phyloP scores from a whole-genome alignment of 2,113 vertebrate genomes.

The Saguinus midas region DNA sequence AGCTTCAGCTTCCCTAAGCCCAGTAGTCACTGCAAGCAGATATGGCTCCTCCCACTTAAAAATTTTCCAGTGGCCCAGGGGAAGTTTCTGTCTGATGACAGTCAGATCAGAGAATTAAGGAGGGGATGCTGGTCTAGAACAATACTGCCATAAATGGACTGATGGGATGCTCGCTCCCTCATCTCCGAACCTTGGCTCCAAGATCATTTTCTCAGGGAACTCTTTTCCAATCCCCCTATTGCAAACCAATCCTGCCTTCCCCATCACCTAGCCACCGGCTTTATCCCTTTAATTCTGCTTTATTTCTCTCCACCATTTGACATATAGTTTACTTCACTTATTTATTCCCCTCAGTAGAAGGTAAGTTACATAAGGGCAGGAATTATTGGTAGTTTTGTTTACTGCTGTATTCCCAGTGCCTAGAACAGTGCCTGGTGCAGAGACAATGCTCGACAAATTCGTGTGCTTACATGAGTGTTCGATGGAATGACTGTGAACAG shows the following conservation, averaged over 20 bases:
- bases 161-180: neutral
- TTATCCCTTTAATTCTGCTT: neutral
- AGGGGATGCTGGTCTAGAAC: neutral
- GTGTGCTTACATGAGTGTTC: neutral
- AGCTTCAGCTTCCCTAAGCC: neutral
- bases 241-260: neutral
- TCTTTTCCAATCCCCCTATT: neutral
- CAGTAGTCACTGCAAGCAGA: no score
- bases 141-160: neutral
- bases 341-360: neutral
- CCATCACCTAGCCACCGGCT: rapidly evolving
- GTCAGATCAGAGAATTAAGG: neutral
- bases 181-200: neutral
- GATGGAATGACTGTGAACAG: neutral
- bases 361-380: neutral
- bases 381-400: neutral
- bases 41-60: neutral
- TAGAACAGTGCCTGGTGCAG: neutral
- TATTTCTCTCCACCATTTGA: neutral
- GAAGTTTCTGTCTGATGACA: neutral
- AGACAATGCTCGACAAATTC: neutral
- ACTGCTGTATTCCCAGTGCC: neutral
- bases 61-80: neutral
- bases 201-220: neutral
- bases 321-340: no score